phyloP scores from a whole-genome alignment of 2,888 invertebrate species.

The Idaea biselata region DNA sequence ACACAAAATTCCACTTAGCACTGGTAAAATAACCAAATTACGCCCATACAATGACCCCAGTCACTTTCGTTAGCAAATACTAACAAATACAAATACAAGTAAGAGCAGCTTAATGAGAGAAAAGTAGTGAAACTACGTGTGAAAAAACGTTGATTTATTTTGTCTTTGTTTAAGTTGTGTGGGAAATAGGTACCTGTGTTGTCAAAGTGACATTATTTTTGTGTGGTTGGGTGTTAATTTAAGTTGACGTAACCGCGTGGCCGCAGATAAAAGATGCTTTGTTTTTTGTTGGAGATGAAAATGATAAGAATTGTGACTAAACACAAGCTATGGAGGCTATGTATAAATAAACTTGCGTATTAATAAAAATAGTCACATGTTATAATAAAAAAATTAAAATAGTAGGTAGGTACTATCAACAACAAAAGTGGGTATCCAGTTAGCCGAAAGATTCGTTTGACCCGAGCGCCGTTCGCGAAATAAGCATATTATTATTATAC shows the following conservation, averaged over 20 bases:
- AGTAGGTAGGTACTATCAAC: too few species aligned
- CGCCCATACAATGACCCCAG: not conserved
- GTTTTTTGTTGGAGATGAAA: not conserved
- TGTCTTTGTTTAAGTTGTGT: not conserved
- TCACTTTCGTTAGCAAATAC: not conserved
- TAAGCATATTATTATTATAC: too few species aligned
- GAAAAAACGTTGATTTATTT: not conserved
- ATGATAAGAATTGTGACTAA: not conserved
- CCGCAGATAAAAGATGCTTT: not conserved
- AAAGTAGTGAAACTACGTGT: not conserved
- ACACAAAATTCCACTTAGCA: not conserved
- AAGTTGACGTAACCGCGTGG: not conserved
- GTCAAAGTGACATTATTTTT: not conserved
- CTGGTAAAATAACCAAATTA: not conserved
- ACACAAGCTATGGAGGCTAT: not conserved
- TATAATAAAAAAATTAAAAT: too few species aligned
- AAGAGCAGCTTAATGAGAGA: not conserved
- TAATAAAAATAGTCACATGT: too few species aligned
- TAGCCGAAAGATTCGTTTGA: too few species aligned
- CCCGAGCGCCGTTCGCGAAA: too few species aligned
- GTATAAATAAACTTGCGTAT: too few species aligned
- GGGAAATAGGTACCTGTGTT: not conserved
- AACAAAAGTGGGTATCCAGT: too few species aligned
- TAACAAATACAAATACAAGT: too few species aligned
- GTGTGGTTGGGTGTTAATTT: not conserved